Percentiles rank a stretch among this genome's conserved stretches.
Evolutionary conservation across 2,888 invertebrate genomes (phyloP).

Genomic region (Enchytraeus crypticus): DNA sequence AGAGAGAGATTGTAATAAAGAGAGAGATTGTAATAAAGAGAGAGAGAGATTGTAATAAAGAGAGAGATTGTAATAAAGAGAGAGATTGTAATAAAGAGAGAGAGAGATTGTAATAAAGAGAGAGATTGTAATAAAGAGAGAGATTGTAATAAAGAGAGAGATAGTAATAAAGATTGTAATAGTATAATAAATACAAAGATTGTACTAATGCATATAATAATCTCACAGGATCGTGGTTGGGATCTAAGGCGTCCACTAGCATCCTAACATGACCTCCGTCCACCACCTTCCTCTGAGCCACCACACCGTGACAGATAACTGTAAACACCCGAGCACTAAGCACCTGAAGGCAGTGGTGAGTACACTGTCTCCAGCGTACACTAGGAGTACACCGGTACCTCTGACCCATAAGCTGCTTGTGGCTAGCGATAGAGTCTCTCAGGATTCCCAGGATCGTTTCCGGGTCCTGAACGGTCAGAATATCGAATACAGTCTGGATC

Average conservation of each 20-base stretch:
- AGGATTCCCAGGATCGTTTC: slow-evolving; percentile 54
- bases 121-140: too few species aligned
- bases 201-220: too few species aligned
- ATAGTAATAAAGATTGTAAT: too few species aligned
- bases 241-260: slow-evolving; percentile 56
- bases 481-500: slow-evolving; percentile 37
- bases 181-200: too few species aligned
- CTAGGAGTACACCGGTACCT: slow-evolving; percentile 58
- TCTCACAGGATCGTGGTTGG: slow-evolving; percentile 59
- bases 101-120: too few species aligned
- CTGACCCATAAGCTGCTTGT: slow-evolving; percentile 53
- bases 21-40: too few species aligned
- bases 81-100: too few species aligned
- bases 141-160: too few species aligned
- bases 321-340: slow-evolving; percentile 56
- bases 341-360: slow-evolving; percentile 57
- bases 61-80: too few species aligned
- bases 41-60: too few species aligned
- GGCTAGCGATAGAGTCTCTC: slow-evolving; percentile 57
- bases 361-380: slow-evolving; percentile 56
- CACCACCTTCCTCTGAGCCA: slow-evolving; percentile 41
- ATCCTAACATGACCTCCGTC: slow-evolving; percentile 56
- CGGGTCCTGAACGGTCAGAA: slow-evolving; percentile 47
- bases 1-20: too few species aligned
- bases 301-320: slow-evolving; percentile 54